Evolutionary conservation across 2,113 vertebrate species (phyloP).

Genomic region (Cardinalis cardinalis): DNA sequence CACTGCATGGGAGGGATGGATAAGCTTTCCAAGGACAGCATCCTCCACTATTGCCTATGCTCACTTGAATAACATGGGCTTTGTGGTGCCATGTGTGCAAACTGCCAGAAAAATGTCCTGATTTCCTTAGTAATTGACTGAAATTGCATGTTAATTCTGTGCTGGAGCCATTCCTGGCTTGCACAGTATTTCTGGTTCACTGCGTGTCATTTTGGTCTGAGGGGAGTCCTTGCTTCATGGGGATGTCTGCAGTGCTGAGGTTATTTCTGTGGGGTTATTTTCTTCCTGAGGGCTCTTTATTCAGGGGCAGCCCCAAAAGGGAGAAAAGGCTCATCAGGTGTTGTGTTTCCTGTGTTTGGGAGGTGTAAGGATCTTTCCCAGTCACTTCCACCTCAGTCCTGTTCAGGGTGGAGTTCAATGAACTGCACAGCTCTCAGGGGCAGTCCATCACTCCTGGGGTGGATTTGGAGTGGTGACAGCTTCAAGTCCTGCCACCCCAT

Average conservation of each 20-base stretch:
- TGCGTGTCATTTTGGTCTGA: not conserved
- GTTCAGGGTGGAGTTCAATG: not conserved
- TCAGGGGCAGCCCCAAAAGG: not conserved
- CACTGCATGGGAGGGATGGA: not conserved
- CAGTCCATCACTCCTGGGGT: not conserved
- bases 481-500: not conserved
- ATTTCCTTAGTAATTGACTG: not conserved
- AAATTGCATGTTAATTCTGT: not conserved
- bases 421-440: not conserved
- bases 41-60: rapidly evolving
- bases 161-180: not conserved
- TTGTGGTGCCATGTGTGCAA: not conserved
- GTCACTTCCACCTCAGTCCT: not conserved
- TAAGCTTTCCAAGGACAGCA: not conserved
- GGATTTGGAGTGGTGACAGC: not conserved
- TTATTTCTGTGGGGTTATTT: not conserved
- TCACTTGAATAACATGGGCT: rapidly evolving
- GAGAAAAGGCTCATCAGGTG: not conserved
- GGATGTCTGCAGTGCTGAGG: not conserved
- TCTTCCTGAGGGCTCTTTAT: not conserved
- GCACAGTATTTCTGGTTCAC: not conserved
- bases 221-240: not conserved
- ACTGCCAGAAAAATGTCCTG: not conserved
- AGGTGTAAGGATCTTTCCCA: not conserved
- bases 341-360: not conserved